Evolutionary conservation across 2,888 invertebrate species (phyloP), one percentile per base, ranked within the genome.

Genomic region (Ptychoptera contaminata): DNA sequence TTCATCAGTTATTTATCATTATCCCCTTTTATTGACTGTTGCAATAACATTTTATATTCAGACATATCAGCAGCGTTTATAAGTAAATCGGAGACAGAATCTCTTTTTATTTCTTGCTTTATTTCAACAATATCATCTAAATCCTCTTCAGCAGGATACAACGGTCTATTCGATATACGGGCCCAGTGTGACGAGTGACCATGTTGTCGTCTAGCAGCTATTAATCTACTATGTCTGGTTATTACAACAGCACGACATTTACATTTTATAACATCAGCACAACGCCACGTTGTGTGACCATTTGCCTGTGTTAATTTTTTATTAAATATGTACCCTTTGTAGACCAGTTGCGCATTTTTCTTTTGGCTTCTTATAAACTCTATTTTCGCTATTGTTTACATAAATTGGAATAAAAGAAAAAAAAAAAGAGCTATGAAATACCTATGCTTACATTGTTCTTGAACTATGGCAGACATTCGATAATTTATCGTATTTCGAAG

Each of bases 291-390:
- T 7, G 66, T 67, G 41, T 65, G 65, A 15, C 66, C 67, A 50
- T 65, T 66, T 2, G 62, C 62, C 48, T 66, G 66, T 0, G 67
- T 66, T n/a, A 65, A 52, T 50, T 66, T 66, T 52, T 66, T 66
- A 53, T 67, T 67, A 52, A 63, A 68, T 40, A 66, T 65, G 48
- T 56, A 65, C 23, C 62, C 60, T 39, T 59, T 57, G 53, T 58
- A 63, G 12, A 68, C 67, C 29, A 68, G 55, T 44, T 68, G 67
- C 6, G 67, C 63, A 51, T 67, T 67, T 51, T 67, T 66, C 56
- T 68, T 65, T 47, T 65, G 66, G 50, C 67, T 68, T 44, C 67
- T 58, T 50, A 68, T 67, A 50, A 65, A 68, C 48, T 60, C 58
- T 35, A 67, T 57, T 47, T 51, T 51, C 16, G 52, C 58, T 52